Conservation (phyloP, 2,888 invertebrate species). For the Baccha elongata region DNA sequence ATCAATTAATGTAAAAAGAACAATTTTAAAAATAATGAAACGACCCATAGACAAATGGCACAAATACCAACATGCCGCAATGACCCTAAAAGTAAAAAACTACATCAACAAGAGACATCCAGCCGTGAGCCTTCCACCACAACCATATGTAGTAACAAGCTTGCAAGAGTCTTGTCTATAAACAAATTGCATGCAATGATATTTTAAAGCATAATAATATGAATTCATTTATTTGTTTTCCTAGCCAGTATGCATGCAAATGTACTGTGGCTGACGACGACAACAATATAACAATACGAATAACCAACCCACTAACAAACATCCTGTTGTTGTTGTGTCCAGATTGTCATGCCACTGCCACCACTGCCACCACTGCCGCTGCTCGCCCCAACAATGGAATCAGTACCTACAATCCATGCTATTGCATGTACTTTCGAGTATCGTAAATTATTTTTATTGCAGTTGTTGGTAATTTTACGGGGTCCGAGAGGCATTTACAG, state of each 20-base stretch:
- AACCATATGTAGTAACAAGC: neutral
- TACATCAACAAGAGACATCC: conserved; percentile 10
- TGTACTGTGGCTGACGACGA: conserved; percentile 5
- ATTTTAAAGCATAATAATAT: conserved; percentile 52
- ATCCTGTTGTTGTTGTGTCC: conserved; percentile 37
- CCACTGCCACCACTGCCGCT: neutral
- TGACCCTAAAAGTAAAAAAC: conserved; percentile 14
- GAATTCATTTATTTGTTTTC: conserved; percentile 39
- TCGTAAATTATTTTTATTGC: conserved; percentile 65
- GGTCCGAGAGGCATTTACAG: neutral
- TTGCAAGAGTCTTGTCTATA: conserved; percentile 12
- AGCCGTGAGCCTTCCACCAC: too few species aligned
- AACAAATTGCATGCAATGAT: conserved; percentile 52
- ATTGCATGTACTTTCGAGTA: conserved; percentile 49
- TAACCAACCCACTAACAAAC: conserved; percentile 19
- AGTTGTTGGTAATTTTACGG: conserved; percentile 51
- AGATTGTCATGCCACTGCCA: conserved; percentile 25
- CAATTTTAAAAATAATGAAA: conserved; percentile 31
- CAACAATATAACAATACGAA: conserved; percentile 13
- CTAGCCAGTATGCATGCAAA: conserved; percentile 24
- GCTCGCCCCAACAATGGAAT: conserved; percentile 16
- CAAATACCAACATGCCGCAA: conserved; percentile 19
- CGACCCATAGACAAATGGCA: conserved; percentile 19
- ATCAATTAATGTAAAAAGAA: neutral
- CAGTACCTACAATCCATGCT: conserved; percentile 29